Evolutionary conservation across 1,140 invertebrate species (phyloP), one percentile per base, ranked within the genome.

Genomic region (Lutraria rhynchaena): DNA sequence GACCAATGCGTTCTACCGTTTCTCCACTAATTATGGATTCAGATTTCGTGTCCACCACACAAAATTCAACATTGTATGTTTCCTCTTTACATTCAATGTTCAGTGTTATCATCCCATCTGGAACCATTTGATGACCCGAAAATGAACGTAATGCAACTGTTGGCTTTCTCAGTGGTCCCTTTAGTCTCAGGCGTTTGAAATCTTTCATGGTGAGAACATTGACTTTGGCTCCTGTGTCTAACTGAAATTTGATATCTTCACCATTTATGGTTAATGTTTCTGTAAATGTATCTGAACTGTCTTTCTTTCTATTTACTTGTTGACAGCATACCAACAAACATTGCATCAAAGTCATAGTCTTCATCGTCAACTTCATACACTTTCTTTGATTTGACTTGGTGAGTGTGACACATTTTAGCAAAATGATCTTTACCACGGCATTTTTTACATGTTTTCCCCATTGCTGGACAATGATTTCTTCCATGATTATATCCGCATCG

Each of bases 401-500:
- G 29, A 15, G 57, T 76, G 35, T 41, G 70, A 60, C 83, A 84
- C 24, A 44, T 15, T 19, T n/a, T 29, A 51, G 70, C 67, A 17
- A 76, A 76, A 58, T 82, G 73, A 60, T 44, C 53, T 15, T 29
- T 37, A 33, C 61, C 58, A 37, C 55, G 55, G 51, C 78, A 84
- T 77, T 82, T 82, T 4, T 37, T 58, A 70, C 83, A 82, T 55
- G 29, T 49, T 29, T 74, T 35, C 19, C 80, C 83, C n/a, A 22
- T 76, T 22, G 78, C 78, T 49, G 78, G 70, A 53, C 70, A 82
- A 15, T 31, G 17, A 19, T 33, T 41, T 24, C 61, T 76, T 29
- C 46, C 37, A 46, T 31, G 0, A 17, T 15, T 44, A 19, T 81
- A 58, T 33, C 82, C 74, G 73, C 74, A 78, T 31, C 69, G 24